A percentile compares a stretch with the other conserved stretches of the same genome.
Evolutionary conservation across 30 jellyfish, hydroid and myxozoan species (phyloP).

Genomic region (Nemopilema nomurai): DNA sequence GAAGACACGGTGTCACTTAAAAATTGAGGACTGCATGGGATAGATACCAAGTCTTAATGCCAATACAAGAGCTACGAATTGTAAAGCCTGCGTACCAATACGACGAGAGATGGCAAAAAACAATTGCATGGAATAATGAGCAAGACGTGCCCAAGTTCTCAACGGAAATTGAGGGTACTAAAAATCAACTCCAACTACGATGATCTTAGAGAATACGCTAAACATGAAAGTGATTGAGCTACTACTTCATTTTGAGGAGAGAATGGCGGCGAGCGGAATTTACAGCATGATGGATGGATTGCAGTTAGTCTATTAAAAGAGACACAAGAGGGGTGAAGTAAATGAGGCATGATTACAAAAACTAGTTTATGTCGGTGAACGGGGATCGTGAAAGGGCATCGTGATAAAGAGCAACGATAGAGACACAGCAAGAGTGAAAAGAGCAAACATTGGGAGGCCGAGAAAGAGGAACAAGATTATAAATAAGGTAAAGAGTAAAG

Average conservation of each 20-base stretch:
- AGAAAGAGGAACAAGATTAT: no score
- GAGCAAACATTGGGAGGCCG: no score
- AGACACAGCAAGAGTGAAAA: no score
- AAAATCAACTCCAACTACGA: conserved; percentile 7
- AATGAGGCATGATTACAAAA: no score
- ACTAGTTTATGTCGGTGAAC: no score
- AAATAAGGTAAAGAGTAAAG: no score
- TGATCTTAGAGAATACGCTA: conserved; percentile 13
- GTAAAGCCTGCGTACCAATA: not conserved
- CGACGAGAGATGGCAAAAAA: not conserved
- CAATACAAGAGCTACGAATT: not conserved
- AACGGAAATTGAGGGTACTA: not conserved
- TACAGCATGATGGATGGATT: no score
- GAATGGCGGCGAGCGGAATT: not conserved
- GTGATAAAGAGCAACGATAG: no score
- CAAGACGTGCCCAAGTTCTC: not conserved
- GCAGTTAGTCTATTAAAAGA: no score
- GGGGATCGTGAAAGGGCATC: no score
- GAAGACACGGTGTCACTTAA: conserved; percentile 47
- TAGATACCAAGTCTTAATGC: not conserved
- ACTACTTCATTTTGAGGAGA: not conserved
- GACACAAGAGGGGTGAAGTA: no score
- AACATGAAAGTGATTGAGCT: not conserved
- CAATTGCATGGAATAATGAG: not conserved
- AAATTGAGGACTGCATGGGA: conserved; percentile 45